Evolutionary conservation across 2,113 vertebrate genomes (phyloP), one percentile per base, ranked within the genome.

Genomic region (zebrafish (Danio rerio)): DNA sequence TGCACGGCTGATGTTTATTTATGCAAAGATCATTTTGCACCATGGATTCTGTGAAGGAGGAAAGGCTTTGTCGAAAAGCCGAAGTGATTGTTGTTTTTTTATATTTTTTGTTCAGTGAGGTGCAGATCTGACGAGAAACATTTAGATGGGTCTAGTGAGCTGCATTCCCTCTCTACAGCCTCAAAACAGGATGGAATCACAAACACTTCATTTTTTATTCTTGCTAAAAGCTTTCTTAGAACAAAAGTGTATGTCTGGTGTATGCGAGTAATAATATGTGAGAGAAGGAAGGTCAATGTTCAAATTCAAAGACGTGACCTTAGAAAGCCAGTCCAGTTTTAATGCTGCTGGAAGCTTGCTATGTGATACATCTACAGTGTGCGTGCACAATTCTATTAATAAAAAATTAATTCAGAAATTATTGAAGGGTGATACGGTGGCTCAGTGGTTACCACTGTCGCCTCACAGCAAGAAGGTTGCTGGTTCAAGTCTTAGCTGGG

Each of bases 61-160:
- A 76, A 59, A 31, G 1, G 75, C 58, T 77, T 77, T 77, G 58
- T 50, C 31, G 75, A 63, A 77, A 77, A 61, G 75, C 58, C 15
- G 18, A 52, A 40, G 58, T 50, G 45, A 63, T 77, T 77, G 58
- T 63, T 63, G 58, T 62, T 16, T 77, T 11, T 20, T 31, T 13
- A 20, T 18, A n/a, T 20, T 13, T 42, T 45, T 45, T 50, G 10
- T 59, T 58, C 53, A 47, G 10, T 40, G 18, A 77, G 50, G 12
- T 69, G 56, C 58, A 61, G 13, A 61, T 62, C 75, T 77, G 74
- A 3, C 58, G 61, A 18, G 0, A 62, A 77, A 31, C 43, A 77
- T 77, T 50, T 50, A 50, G 74, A 77, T 56, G 47, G 56, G 49
- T 62, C 43, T 50, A 63, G 43, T 49, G 42, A 77, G 61, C 18